A percentile compares a stretch with the other conserved stretches of the same genome.
Conservation (phyloP, 2,888 invertebrate genomes). For the Heteropelma amictum region DNA sequence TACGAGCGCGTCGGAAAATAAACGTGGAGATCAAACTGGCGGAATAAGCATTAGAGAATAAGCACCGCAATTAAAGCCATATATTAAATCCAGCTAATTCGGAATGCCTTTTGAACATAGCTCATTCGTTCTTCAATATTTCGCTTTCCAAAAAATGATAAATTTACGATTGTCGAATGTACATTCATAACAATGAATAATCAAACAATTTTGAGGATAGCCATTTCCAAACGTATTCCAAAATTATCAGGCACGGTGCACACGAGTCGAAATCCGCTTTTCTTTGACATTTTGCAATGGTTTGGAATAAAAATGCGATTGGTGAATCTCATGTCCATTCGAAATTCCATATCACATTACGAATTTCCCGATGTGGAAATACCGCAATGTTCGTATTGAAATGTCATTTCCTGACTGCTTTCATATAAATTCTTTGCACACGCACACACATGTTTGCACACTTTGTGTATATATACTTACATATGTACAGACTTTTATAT, state of each 20-base stretch:
- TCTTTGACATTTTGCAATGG: no score
- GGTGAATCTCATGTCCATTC: no score
- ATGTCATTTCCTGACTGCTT: no score
- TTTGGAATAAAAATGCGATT: no score
- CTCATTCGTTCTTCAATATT: not conserved
- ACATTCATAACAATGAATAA: not conserved
- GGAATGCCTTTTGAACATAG: conserved; percentile 11
- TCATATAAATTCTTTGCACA: no score
- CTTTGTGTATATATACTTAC: not conserved
- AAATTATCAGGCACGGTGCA: no score
- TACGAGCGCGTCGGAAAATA: not conserved
- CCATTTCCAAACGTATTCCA: no score
- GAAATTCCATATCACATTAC: no score
- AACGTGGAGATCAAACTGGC: not conserved
- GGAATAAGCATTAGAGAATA: conserved; percentile 3
- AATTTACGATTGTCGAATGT: conserved; percentile 2
- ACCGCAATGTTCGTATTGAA: no score
- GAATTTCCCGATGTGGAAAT: no score
- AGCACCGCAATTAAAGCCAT: conserved; percentile 2
- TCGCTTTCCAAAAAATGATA: not conserved
- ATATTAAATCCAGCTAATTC: conserved; percentile 4
- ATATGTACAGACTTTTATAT: not conserved
- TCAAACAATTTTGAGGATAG: not conserved
- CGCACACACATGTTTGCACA: no score
- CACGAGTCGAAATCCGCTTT: no score